Percentiles rank a stretch among this genome's conserved stretches.
Conservation (phyloP, 2,113 vertebrate species). For the Lucifuga dentata region DNA sequence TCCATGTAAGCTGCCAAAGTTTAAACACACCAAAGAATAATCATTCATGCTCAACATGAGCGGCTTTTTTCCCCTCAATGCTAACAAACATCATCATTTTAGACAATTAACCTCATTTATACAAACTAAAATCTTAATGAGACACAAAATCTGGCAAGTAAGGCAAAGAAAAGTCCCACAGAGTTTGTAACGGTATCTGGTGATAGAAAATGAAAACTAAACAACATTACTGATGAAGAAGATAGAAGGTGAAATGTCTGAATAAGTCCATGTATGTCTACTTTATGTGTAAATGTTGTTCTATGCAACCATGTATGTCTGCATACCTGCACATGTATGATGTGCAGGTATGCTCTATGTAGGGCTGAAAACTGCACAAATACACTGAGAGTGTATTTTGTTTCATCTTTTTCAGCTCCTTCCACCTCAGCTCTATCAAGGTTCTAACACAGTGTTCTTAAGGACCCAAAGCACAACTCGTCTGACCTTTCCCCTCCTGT, state of each 20-base stretch:
- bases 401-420: not conserved
- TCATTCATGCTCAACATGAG: conserved; percentile 29
- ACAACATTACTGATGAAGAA: not conserved
- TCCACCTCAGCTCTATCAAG: not conserved
- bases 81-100: conserved; percentile 47
- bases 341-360: no score
- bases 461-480: conserved; percentile 23
- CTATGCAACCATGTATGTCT: no score
- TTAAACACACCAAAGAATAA: conserved; percentile 18
- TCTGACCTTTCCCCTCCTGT: conserved; percentile 58
- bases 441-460: not conserved
- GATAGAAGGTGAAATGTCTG: no score
- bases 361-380: not conserved
- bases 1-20: not conserved
- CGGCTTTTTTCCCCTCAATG: conserved; percentile 40
- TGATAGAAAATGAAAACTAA: not conserved
- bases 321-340: no score
- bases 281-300: no score
- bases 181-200: conserved; percentile 5
- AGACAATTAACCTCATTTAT: conserved; percentile 51
- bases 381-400: conserved; percentile 2
- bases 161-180: not conserved
- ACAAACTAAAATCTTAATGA: conserved; percentile 16
- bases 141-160: not conserved
- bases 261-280: no score